Evolutionary conservation across 2,888 invertebrate species (phyloP), one percentile per base, ranked within the genome.

Genomic region (Rapana venosa): DNA sequence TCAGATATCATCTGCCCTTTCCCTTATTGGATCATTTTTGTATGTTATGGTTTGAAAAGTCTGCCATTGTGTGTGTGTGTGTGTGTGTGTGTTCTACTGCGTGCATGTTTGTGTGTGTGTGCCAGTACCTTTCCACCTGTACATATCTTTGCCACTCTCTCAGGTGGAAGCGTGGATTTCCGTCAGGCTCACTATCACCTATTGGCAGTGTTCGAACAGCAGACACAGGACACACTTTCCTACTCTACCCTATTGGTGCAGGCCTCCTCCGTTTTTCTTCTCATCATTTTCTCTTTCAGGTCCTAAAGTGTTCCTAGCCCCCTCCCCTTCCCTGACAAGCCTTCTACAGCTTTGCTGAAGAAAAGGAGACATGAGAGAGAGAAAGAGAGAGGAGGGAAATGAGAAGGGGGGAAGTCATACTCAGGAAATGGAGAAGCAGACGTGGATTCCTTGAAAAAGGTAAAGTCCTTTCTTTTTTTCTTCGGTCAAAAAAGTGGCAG

Each of bases 201-300:
- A 36, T 74, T 87, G 87, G 70, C n/a, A 30, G 30, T 22, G 81
- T 47, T 83, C 47, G 36, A 83, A 66, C n/a, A n/a, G 36, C 74
- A 26, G 87, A n/a, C 74, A 26, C 81, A 15, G 47, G 70, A 89
- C 89, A 89, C 89, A 85, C 56, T 89, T 89, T 85, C 85, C 83
- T 89, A 89, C 89, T 87, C 74, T 87, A 15, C 87, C 30, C 87
- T 87, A 87, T 87, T 35, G 87, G 35, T 26, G 61, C 8, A 22
- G 77, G 13, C 66, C 36, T 20, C 47, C 74, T 20, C 47, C 74
- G n/a, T 26, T 87, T 87, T 87, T 87, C 70, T 74, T 74, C 66
- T 35, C 61, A 89, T 89, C 89, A 35, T 58, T 74, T 74, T 89
- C 89, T 87, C 90, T 77, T 90, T 61, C 47, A 77, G 61, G 20